Percentiles rank a stretch among this genome's conserved stretches.
Evolutionary conservation across 92 coral and sea anemone genomes (phyloP).

Genomic region (Parazoanthus swiftii): DNA sequence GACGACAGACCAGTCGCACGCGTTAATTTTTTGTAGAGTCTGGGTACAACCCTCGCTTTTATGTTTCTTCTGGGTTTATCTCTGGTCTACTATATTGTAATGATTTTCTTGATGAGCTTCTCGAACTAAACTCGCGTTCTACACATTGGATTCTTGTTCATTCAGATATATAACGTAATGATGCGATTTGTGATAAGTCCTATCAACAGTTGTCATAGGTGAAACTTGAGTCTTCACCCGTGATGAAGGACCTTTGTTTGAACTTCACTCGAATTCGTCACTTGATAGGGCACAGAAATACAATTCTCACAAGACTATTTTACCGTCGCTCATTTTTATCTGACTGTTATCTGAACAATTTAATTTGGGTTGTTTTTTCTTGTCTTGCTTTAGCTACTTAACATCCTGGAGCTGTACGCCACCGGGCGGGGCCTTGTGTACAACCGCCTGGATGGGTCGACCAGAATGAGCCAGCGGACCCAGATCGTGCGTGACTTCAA

Average conservation of each 20-base stretch:
- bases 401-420: constrained; percentile 86
- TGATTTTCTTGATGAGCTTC: no score
- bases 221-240: neutral
- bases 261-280: no score
- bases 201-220: no score
- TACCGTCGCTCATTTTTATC: neutral
- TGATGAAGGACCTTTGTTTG: neutral
- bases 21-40: neutral
- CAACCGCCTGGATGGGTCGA: constrained; percentile 88
- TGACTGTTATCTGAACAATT: no score
- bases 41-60: neutral
- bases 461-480: constrained; percentile 75
- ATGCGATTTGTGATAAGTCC: no score
- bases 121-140: no score
- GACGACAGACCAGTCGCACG: neutral
- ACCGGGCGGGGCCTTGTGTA: constrained; percentile 85
- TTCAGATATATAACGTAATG: neutral
- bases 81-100: no score
- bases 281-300: neutral
- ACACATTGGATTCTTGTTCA: no score
- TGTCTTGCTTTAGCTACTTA: constrained; percentile 58
- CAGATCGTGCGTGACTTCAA: constrained; percentile 91
- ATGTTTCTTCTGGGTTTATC: neutral
- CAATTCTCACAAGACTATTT: no score
- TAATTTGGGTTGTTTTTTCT: neutral